Conservation (phyloP, 53 echinoderm and acorn worm genomes). For the Paelopatides confundens region DNA sequence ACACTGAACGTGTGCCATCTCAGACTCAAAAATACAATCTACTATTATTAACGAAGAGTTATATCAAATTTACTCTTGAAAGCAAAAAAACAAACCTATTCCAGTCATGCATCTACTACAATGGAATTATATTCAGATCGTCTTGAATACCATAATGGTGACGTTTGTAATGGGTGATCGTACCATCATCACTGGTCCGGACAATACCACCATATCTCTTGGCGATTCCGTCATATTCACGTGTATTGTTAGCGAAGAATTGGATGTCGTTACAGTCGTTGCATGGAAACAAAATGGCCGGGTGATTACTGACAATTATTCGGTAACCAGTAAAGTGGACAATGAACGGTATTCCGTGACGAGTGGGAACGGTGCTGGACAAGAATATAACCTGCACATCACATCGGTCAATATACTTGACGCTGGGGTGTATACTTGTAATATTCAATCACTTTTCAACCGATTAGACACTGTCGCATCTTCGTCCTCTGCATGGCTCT, state of each 20-base stretch:
- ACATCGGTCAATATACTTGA: constrained; percentile 35
- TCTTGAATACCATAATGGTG: constrained; percentile 4
- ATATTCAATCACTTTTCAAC: constrained; percentile 21
- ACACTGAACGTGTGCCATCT: too few relatives aligned
- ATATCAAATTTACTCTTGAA: too few relatives aligned
- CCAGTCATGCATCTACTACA: background rate
- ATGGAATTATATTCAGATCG: background rate
- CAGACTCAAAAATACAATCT: too few relatives aligned
- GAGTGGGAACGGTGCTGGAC: constrained; percentile 21
- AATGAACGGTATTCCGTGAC: constrained; percentile 50
- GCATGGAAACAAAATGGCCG: constrained; percentile 47
- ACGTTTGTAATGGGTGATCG: constrained; percentile 25
- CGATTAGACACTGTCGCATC: background rate
- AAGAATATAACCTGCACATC: constrained; percentile 65
- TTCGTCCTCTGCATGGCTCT: constrained; percentile 3
- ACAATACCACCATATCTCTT: constrained; percentile 20
- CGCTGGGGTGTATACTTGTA: constrained; percentile 52
- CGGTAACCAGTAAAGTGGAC: constrained; percentile 5
- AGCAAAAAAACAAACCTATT: too few relatives aligned
- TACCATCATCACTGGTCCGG: constrained; percentile 13
- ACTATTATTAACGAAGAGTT: too few relatives aligned
- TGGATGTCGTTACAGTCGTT: constrained; percentile 35
- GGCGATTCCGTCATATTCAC: constrained; percentile 3
- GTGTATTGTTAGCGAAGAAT: constrained; percentile 4
- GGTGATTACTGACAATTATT: constrained; percentile 43